phyloP scores from a whole-genome alignment of 2,888 invertebrate species.

The Hanleya hanleyi region DNA sequence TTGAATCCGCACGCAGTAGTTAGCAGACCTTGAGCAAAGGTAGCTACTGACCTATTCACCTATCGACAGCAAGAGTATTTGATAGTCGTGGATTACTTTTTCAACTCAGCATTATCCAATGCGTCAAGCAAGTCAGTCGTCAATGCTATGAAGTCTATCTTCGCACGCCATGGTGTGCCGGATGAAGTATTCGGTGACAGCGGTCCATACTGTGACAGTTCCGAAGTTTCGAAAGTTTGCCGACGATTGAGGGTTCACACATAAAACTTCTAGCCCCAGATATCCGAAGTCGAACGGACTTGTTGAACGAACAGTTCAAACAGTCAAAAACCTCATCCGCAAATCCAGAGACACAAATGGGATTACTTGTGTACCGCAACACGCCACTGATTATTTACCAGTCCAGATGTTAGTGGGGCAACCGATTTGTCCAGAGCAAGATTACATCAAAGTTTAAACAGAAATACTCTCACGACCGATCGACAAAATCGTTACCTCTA shows the following conservation, averaged over 20 bases:
- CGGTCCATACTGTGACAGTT: slow-evolving; percentile 1
- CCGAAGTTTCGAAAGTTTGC: not conserved
- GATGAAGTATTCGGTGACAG: not conserved
- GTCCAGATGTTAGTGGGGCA: not conserved
- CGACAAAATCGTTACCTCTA: not conserved
- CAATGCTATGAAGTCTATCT: slow-evolving; percentile 4
- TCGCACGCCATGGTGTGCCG: not conserved
- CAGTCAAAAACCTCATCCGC: slow-evolving; percentile 27
- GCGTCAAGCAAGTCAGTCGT: not conserved
- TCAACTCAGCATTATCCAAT: not conserved
- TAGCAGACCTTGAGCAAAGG: not conserved
- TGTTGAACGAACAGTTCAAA: slow-evolving; percentile 28
- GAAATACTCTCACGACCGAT: not conserved
- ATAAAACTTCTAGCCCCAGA: not conserved
- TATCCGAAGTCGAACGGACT: not conserved
- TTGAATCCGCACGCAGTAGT: not conserved
- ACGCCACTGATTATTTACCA: not conserved
- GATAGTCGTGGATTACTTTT: slow-evolving; percentile 10
- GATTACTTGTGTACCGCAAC: not conserved
- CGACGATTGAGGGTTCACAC: not conserved
- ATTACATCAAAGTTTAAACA: not conserved
- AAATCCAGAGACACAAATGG: slow-evolving; percentile 12
- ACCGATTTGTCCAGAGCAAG: not conserved
- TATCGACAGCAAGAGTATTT: slow-evolving; percentile 12
- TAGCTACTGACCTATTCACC: not conserved